phyloP scores from a whole-genome alignment of 1,140 invertebrate species.

The Zaprionus lachaisei region DNA sequence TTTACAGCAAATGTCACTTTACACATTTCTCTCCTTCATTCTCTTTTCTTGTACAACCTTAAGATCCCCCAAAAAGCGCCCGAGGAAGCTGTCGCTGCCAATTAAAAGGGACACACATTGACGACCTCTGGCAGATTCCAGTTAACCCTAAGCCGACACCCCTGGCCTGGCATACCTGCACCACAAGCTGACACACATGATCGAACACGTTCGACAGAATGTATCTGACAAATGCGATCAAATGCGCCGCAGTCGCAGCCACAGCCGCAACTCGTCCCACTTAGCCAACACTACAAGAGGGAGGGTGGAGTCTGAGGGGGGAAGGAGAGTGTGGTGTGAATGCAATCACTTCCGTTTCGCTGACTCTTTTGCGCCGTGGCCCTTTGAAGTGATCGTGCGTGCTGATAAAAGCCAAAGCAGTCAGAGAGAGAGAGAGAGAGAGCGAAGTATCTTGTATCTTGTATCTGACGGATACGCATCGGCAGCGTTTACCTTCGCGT shows the following conservation, averaged over 20 bases:
- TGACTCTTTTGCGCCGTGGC: constrained; percentile 44
- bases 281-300: constrained; percentile 25
- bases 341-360: constrained; percentile 79
- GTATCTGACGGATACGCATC: constrained; percentile 48
- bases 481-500: constrained; percentile 39
- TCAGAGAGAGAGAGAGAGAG: not conserved
- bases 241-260: constrained; percentile 55
- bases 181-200: constrained; percentile 51
- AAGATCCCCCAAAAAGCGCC: constrained; percentile 17
- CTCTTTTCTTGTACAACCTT: not conserved
- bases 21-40: not conserved
- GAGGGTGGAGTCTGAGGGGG: not conserved
- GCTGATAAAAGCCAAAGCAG: constrained; percentile 71
- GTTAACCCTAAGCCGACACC: constrained; percentile 71
- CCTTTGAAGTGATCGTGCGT: constrained; percentile 80
- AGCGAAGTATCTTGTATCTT: constrained; percentile 37
- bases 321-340: constrained; percentile 58
- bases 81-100: constrained; percentile 47
- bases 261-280: constrained; percentile 48
- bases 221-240: constrained; percentile 55
- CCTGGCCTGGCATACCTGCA: constrained; percentile 33
- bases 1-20: not conserved
- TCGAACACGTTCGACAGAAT: constrained; percentile 66
- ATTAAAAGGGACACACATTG: constrained; percentile 44
- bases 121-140: constrained; percentile 53